Conservation (phyloP, 2,797 vertebrate species). For the Myotis pilosus region DNA sequence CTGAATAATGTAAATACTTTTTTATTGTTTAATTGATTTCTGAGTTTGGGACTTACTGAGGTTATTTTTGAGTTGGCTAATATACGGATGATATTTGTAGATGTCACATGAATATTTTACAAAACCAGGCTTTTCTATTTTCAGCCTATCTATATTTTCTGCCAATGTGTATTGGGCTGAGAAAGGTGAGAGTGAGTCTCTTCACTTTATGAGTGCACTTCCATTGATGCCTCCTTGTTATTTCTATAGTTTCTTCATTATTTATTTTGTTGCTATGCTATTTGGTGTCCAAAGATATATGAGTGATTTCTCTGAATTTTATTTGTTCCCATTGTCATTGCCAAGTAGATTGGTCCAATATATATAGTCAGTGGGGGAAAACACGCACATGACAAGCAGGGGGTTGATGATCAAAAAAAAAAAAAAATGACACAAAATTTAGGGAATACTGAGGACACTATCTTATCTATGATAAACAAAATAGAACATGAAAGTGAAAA, state of each 20-base stretch:
- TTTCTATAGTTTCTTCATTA: not conserved
- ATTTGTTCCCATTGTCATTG: not conserved
- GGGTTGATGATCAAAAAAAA: not conserved
- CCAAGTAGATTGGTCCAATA: not conserved
- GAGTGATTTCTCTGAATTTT: not conserved
- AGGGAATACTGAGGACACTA: not conserved
- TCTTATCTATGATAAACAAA: not conserved
- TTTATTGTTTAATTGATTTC: not conserved
- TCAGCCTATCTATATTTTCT: not conserved
- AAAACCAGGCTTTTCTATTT: not conserved
- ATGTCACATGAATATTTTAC: not conserved
- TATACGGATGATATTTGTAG: not conserved
- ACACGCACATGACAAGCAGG: not conserved
- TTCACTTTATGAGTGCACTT: not conserved
- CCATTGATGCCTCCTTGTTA: not conserved
- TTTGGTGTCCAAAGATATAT: not conserved
- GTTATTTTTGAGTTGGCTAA: not conserved
- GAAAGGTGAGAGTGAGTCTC: not conserved
- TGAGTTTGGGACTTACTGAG: conserved; percentile 16
- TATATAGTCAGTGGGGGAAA: not conserved
- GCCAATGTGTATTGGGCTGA: not conserved
- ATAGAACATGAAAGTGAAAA: not conserved
- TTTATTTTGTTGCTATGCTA: not conserved
- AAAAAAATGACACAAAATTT: not conserved
- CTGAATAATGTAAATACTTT: not conserved